Evolutionary conservation across 2,888 invertebrate genomes (phyloP), one percentile per base, ranked within the genome.

Genomic region (Drosophila robusta): DNA sequence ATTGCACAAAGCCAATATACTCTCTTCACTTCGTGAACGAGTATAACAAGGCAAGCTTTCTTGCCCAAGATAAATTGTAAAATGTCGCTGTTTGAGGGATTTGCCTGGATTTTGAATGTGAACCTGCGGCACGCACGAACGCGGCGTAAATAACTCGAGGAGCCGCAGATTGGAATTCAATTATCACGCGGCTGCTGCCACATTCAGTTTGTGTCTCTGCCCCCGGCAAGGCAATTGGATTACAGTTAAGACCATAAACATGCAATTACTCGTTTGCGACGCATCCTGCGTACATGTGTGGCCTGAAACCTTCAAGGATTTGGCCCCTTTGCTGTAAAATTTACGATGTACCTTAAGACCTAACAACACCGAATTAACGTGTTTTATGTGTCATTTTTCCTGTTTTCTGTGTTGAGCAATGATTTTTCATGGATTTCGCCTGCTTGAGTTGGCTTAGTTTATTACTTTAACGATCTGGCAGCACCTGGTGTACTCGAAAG

Each of bases 91-190:
- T 50, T 38, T 9, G 14, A 3, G 4, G 26, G 9, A 22, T 11
- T 16, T 14, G 6, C 2, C 34, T 2, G 18, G 12, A 18, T 18
- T 11, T 4, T 34, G 9, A 18, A 16, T 32, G 22, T 41, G 12
- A 8, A 18, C 39, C 29, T 52, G 18, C 4, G 14, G 4, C 22
- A 49, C 26, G 52, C 87, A 82, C 82, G 86, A 79, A 61, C 50
- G 24, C 32, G 26, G 44, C 73, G 68, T 79, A 68, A 85, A 85
- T 85, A 77, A 76, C 76, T 67, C 64, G 57, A 66, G 63, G 66
- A 14, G 46, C 36, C 42, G 45, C 61, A 22, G 85, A 70, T 70
- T 73, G 57, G 63, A 70, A 73, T 83, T 87, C 82, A 79, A 81
- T 87, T 87, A 81, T 76, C 61, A 6, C 54, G 56, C 42, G 32